Conservation (phyloP, 1,140 invertebrate species). For the Rhopalosiphum maidis region DNA sequence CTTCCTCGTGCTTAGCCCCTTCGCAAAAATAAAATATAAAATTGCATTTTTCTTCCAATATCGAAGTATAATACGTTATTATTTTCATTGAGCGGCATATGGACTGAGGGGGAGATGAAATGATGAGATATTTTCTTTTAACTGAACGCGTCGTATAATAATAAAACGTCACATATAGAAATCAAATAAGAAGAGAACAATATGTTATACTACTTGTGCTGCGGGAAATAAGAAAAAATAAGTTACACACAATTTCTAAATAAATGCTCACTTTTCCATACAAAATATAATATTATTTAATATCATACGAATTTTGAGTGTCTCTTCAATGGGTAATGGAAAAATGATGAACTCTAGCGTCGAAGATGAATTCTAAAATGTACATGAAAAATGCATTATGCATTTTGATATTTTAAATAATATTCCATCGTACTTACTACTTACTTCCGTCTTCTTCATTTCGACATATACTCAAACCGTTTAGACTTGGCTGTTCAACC, state of each 20-base stretch:
- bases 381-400: conserved; percentile 43
- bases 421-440: not conserved
- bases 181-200: conserved; percentile 42
- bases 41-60: conserved; percentile 47
- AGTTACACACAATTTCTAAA: not conserved
- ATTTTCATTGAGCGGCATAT: not conserved
- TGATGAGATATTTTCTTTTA: conserved; percentile 32
- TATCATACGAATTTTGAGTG: conserved; percentile 31
- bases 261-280: conserved; percentile 23
- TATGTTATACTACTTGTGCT: not conserved
- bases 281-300: conserved; percentile 42
- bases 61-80: conserved; percentile 18
- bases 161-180: conserved; percentile 45
- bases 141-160: conserved; percentile 30
- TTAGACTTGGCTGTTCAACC: not conserved
- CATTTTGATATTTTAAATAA: conserved; percentile 37
- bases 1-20: not conserved
- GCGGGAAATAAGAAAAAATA: conserved; percentile 28
- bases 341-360: conserved; percentile 37
- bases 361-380: not conserved
- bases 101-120: not conserved
- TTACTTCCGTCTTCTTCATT: not conserved
- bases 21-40: conserved; percentile 11
- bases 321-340: conserved; percentile 28
- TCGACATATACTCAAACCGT: not conserved